Base-by-base conservation (phyloP, 2,797 vertebrate genomes). In the Mastacembelus armatus region DNA sequence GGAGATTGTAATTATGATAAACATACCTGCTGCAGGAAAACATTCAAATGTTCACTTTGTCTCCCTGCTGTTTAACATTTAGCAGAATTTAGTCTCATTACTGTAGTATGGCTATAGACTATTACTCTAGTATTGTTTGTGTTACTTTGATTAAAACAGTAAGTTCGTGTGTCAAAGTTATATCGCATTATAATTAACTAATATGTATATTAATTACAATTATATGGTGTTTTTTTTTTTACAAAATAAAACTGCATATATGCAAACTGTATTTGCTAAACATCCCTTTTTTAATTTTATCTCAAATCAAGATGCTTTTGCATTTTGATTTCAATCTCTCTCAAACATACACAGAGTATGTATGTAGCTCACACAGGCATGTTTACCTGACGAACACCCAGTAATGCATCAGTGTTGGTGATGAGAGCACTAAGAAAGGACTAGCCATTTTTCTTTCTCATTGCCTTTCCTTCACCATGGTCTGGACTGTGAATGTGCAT, bases 401-500 rank as follows among this genome's bases (percentile, higher is more conserved):
- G 55, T 47, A 47, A 78, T 51, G 56, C 84, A 73, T 44, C 51
- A 77, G 39, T n/a, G 50, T 32, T 56, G 65, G 39, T 78, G 66
- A 86, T 84, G 47, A 74, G 58, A 74, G 47, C 57, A 32, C 62
- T 40, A 60, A 74, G 66, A 85, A 77, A 45, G 27, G 49, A 16
- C 48, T 80, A 68, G 35, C 61, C 38, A 63, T 80, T 84, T 66
- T 61, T 83, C 71, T 63, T 39, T 61, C 43, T 67, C 65, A 39
- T 22, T 18, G 50, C 62, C 47, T 68, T 63, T 67, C 22, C 32
- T 48, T 74, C 45, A 52, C 33, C 19, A 18, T 24, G 10, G 52
- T 59, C 69, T 58, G 67, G 67, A 64, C 47, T 77, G 63, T 59
- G 58, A 80, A 84, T 85, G 85, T 75, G 52, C 70, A 77, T 9